Conservation (phyloP, 2,888 invertebrate genomes). For the Melanophora roralis region DNA sequence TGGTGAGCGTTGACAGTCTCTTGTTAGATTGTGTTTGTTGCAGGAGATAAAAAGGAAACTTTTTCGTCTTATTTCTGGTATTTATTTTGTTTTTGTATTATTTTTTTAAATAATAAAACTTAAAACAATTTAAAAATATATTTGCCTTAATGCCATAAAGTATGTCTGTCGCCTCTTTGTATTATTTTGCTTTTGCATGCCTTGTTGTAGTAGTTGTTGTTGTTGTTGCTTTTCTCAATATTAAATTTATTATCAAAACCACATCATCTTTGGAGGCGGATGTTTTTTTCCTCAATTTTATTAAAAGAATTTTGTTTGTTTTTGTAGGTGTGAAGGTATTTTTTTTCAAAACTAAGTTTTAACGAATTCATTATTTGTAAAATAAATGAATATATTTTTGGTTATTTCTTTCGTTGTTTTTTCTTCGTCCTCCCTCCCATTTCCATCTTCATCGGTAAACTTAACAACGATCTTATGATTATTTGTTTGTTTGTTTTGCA, state of each 20-base stretch:
- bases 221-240: conserved; percentile 17
- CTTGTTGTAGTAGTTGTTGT: too few species aligned
- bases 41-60: conserved; percentile 30
- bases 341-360: conserved; percentile 51
- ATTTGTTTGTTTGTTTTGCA: conserved; percentile 64
- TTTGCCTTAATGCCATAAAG: conserved; percentile 4
- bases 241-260: conserved; percentile 51
- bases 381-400: conserved; percentile 30
- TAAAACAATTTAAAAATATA: conserved; percentile 45
- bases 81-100: conserved; percentile 24
- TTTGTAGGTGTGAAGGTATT: not conserved
- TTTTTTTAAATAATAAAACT: conserved; percentile 14
- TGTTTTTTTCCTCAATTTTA: conserved; percentile 40
- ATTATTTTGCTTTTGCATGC: not conserved
- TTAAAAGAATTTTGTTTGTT: conserved; percentile 5
- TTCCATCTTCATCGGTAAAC: conserved; percentile 19
- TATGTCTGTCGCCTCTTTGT: not conserved
- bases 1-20: conserved; percentile 39
- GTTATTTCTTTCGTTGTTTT: conserved; percentile 8
- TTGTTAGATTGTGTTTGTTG: not conserved
- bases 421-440: conserved; percentile 5
- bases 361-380: conserved; percentile 62
- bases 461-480: conserved; percentile 45
- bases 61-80: conserved; percentile 13
- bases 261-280: conserved; percentile 55